A percentile compares a stretch with the other conserved stretches of the same genome.
Evolutionary conservation across 2,113 vertebrate species (phyloP).

Genomic region (Chloropsis hardwickii): DNA sequence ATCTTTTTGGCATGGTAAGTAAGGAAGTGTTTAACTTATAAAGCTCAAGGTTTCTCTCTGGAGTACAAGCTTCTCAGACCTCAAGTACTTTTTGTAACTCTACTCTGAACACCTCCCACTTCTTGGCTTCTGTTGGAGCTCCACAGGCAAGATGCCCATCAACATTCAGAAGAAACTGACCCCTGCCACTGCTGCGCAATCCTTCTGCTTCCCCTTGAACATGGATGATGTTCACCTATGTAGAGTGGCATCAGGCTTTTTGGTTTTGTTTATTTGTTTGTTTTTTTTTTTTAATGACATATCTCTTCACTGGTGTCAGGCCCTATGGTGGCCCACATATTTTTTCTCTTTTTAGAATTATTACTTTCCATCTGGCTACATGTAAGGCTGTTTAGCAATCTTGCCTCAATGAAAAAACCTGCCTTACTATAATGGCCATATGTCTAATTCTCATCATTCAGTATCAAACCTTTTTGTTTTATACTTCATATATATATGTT

Average conservation of each 20-base stretch:
- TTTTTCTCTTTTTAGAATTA: not conserved
- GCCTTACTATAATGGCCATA: not conserved
- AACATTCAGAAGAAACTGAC: not conserved
- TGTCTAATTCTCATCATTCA: not conserved
- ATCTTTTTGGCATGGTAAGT: not conserved
- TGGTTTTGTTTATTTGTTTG: not conserved
- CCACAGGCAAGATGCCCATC: not conserved
- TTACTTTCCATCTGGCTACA: not conserved
- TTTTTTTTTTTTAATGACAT: not conserved
- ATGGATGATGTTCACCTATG: not conserved
- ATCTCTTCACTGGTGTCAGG: not conserved
- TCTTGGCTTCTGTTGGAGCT: not conserved
- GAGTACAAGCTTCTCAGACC: not conserved
- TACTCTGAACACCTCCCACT: not conserved
- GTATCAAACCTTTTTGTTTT: not conserved
- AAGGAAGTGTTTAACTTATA: not conserved
- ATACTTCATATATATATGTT: not conserved
- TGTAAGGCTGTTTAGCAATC: not conserved
- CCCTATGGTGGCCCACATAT: not conserved
- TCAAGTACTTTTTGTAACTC: not conserved
- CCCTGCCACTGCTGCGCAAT: not conserved
- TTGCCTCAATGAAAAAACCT: not conserved
- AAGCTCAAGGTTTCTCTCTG: not conserved
- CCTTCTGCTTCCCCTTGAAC: not conserved
- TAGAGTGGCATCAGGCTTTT: not conserved